These are phyloP conservation scores for Zaprionus davidi DNA, from an alignment of 1,140 invertebrate species.

Conservation along the genomic window DNA sequence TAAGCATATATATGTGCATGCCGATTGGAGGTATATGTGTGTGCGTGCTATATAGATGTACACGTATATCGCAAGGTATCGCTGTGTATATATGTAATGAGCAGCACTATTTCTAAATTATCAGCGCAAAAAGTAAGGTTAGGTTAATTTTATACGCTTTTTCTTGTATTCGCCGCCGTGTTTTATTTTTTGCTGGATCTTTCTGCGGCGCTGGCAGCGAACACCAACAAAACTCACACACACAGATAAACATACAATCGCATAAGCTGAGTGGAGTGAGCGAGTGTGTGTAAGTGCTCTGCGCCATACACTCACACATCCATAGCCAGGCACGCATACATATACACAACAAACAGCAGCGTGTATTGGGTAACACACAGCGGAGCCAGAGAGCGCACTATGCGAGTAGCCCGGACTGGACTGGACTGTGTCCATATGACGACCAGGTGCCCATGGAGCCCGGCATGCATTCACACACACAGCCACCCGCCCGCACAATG, in stretches of 20 bases:
- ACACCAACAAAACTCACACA: slow-evolving; percentile 46
- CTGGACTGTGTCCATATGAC: slow-evolving; percentile 55
- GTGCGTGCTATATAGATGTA: slow-evolving; percentile 3
- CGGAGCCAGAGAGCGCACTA: slow-evolving; percentile 26
- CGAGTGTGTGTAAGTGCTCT: slow-evolving; percentile 31
- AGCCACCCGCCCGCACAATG: slow-evolving; percentile 37
- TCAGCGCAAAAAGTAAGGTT: slow-evolving; percentile 80
- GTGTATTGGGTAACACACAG: slow-evolving; percentile 77
- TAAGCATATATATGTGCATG: background rate
- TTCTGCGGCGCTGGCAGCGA: slow-evolving; percentile 75
- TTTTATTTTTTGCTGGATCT: slow-evolving; percentile 82
- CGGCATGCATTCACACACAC: slow-evolving; percentile 55
- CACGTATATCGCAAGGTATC: slow-evolving; percentile 7
- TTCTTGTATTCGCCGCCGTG: slow-evolving; percentile 59
- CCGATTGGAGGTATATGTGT: slow-evolving; percentile 5
- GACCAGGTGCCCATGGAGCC: slow-evolving; percentile 59
- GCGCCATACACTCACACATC: slow-evolving; percentile 50
- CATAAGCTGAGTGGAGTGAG: slow-evolving; percentile 22
- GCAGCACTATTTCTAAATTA: slow-evolving; percentile 78
- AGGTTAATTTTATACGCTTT: slow-evolving; percentile 80
- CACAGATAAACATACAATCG: slow-evolving; percentile 5
- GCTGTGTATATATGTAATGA: slow-evolving; percentile 48
- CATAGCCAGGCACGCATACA: slow-evolving; percentile 21
- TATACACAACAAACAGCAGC: slow-evolving; percentile 34
- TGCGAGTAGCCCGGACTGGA: slow-evolving; percentile 22